Conservation (phyloP, 2,797 vertebrate species). For the Enteromius radiatus region DNA sequence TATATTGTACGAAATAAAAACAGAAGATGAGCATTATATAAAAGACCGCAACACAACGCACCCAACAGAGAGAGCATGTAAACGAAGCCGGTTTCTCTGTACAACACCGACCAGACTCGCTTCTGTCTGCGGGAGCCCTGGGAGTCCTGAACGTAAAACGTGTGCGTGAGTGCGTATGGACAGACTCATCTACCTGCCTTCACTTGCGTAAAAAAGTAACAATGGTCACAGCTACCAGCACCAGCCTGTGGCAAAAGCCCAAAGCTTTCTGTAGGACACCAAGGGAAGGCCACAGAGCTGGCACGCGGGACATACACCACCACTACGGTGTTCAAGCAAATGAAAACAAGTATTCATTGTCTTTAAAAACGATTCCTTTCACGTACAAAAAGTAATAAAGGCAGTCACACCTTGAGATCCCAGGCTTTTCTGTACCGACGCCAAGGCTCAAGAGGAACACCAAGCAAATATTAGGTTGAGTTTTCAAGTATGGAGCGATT, state of each 20-base stretch:
- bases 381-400: constrained; percentile 58
- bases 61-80: constrained; percentile 78
- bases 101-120: constrained; percentile 88
- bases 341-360: constrained; percentile 58
- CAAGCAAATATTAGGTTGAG: constrained; percentile 68
- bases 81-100: constrained; percentile 96
- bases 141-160: constrained; percentile 33
- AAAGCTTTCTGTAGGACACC: constrained; percentile 79
- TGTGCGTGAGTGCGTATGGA: constrained; percentile 49
- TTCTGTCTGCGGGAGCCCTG: constrained; percentile 50
- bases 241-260: constrained; percentile 68
- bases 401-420: constrained; percentile 66
- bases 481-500: constrained; percentile 77
- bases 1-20: constrained; percentile 9
- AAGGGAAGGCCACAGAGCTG: constrained; percentile 52
- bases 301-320: constrained; percentile 13
- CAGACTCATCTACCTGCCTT: constrained; percentile 52
- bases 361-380: constrained; percentile 49
- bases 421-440: constrained; percentile 83
- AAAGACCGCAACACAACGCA: constrained; percentile 56
- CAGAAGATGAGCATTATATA: constrained; percentile 4
- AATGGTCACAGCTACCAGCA: constrained; percentile 69
- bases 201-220: constrained; percentile 50
- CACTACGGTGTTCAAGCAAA: constrained; percentile 32
- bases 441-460: constrained; percentile 78